Evolutionary conservation across 1,140 invertebrate genomes (phyloP), one percentile per base, ranked within the genome.

Genomic region (Adelges cooleyi): DNA sequence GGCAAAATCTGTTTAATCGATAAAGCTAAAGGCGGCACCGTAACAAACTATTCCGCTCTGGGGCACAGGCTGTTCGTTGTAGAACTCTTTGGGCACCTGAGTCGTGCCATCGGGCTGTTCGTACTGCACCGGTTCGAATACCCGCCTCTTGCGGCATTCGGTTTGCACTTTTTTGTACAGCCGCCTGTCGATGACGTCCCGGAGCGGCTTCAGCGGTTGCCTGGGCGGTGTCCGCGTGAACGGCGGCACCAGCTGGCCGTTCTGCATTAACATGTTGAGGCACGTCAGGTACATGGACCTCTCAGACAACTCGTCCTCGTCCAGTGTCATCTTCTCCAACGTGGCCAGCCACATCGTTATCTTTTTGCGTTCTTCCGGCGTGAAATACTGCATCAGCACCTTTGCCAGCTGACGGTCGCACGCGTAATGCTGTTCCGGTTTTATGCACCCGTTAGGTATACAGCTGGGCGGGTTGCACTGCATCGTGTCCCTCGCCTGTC

Each of bases 151-250:
- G 3, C 52, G 36, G 36, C 52, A 56, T 20, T 56, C 52, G 6
- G 22, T 40, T 15, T 56, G 52, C 1, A 56, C 52, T 36, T 22
- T 42, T 9, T 42, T 40, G 36, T 20, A 56, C 52, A 56, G 52
- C 13, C 22, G 52, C 36, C 22, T 40, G 36, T 56, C 52, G 52
- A 56, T 56, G 13, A 42, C 36, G 36, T 56, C 52, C 52, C 52
- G 29, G 5, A 56, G 52, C 6, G 52, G 11, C 6, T 25, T 22
- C 15, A 56, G 15, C 5, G 40, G 40, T 20, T 29, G 29, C 1
- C 29, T 27, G 3, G 40, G 40, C 5, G 40, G 40, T 17, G n/a
- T 4, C 4, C 40, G 5, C 15, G 46, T 49, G 15, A 56, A 56
- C 36, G 52, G 52, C 8, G 52, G 52, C 11, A 56, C 20, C 15